A percentile compares a stretch with the other conserved stretches of the same genome.
These are phyloP conservation scores for Drosophila ambigua DNA, from an alignment of 1,140 invertebrate species.

Conservation along the genomic window DNA sequence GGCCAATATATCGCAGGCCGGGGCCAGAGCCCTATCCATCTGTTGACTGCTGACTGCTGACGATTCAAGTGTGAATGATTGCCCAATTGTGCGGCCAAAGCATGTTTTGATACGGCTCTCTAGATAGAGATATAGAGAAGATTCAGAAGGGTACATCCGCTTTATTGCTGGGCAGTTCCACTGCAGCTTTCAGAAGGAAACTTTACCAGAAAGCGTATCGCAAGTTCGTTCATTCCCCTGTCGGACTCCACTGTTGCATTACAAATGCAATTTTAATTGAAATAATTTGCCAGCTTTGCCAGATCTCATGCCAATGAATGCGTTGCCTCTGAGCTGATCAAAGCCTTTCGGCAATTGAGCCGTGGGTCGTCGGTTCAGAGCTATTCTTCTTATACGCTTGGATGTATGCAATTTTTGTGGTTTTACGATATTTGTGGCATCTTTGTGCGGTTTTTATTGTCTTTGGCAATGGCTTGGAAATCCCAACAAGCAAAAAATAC, in stretches of 20 bases:
- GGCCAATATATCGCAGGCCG: constrained; percentile 50
- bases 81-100: constrained; percentile 48
- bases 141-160: background rate
- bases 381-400: constrained; percentile 45
- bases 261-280: constrained; percentile 75
- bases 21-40: constrained; percentile 26
- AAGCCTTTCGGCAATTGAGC: constrained; percentile 57
- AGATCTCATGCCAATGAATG: constrained; percentile 37
- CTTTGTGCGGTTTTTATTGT: constrained; percentile 67
- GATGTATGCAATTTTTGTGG: constrained; percentile 49
- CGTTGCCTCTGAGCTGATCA: constrained; percentile 38
- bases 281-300: constrained; percentile 58
- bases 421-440: constrained; percentile 51
- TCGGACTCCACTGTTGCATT: constrained; percentile 35
- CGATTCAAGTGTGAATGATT: constrained; percentile 67
- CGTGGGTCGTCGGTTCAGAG: constrained; percentile 37
- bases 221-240: background rate
- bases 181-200: background rate
- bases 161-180: background rate
- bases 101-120: constrained; percentile 19
- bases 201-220: constrained; percentile 15
- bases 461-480: constrained; percentile 51
- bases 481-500: constrained; percentile 14
- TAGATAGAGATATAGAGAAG: background rate
- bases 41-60: constrained; percentile 30